phyloP scores from a whole-genome alignment of 2,888 invertebrate genomes.

The Sphaerophoria rueppellii region DNA sequence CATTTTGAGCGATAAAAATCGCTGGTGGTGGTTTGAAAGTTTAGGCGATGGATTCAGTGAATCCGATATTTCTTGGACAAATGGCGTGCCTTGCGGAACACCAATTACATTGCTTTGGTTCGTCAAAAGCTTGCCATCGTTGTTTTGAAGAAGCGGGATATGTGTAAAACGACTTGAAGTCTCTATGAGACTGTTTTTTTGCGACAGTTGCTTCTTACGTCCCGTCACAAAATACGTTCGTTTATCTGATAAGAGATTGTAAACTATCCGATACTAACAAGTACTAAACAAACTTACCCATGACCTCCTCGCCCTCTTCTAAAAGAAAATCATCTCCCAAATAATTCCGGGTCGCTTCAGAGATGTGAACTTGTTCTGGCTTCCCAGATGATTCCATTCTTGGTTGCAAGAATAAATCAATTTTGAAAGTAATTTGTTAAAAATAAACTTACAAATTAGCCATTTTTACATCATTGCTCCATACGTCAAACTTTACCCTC shows the following conservation, averaged over 20 bases:
- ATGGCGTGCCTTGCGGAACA: conserved; percentile 81
- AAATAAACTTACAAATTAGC: conserved; percentile 88
- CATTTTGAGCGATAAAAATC: conserved; percentile 80
- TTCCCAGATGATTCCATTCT: conserved; percentile 96
- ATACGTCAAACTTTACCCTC: conserved; percentile 98
- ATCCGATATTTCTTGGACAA: conserved; percentile 80
- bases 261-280: not conserved
- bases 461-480: conserved; percentile 98
- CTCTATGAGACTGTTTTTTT: conserved; percentile 82
- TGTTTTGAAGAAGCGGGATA: conserved; percentile 77
- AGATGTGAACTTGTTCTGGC: conserved; percentile 95
- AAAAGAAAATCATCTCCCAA: conserved; percentile 91
- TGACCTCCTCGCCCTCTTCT: conserved; percentile 91
- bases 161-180: too few relatives aligned
- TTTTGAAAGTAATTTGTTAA: not conserved
- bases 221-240: conserved; percentile 94
- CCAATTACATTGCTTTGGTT: conserved; percentile 81
- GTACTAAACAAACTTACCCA: conserved; percentile 75
- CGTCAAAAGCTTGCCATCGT: conserved; percentile 78
- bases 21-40: conserved; percentile 80
- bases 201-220: too few relatives aligned
- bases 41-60: conserved; percentile 82
- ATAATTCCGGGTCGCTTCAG: conserved; percentile 92
- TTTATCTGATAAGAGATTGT: conserved; percentile 84
- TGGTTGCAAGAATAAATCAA: conserved; percentile 11